Evolutionary conservation across 1,140 invertebrate species (phyloP).

Genomic region (Adoxophyes honmai): DNA sequence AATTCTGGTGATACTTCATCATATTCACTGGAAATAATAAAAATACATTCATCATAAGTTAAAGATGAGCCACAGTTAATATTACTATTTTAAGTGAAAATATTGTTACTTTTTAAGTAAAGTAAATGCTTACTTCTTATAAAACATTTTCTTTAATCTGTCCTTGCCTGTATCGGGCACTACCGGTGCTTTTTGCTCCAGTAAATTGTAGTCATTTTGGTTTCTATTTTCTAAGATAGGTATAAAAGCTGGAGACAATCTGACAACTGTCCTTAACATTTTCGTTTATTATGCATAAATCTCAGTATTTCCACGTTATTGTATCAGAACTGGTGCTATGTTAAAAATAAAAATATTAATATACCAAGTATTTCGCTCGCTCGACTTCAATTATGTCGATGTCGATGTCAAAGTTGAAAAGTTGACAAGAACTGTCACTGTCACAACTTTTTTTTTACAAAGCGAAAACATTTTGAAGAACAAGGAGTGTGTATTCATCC

Average conservation of each 20-base stretch:
- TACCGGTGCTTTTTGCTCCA: conserved; percentile 17
- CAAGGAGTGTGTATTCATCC: too few relatives aligned
- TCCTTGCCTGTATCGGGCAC: conserved; percentile 61
- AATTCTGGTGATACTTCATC: conserved; percentile 78
- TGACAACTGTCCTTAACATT: conserved; percentile 39
- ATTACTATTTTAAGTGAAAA: not conserved
- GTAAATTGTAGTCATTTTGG: conserved; percentile 39
- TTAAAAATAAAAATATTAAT: too few relatives aligned
- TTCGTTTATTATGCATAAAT: not conserved
- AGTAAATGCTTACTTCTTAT: conserved; percentile 54
- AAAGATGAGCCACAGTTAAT: not conserved
- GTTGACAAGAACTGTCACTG: too few relatives aligned
- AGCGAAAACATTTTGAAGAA: too few relatives aligned
- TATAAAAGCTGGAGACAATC: conserved; percentile 42
- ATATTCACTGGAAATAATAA: conserved; percentile 77
- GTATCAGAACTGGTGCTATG: too few relatives aligned
- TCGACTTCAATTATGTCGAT: too few relatives aligned
- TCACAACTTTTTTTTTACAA: too few relatives aligned
- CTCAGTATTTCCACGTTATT: too few relatives aligned
- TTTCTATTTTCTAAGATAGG: conserved; percentile 37
- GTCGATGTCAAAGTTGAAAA: too few relatives aligned
- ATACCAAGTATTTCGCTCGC: too few relatives aligned
- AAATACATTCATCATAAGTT: too few relatives aligned
- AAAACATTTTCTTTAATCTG: conserved; percentile 71
- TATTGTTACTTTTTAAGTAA: conserved; percentile 7